phyloP scores from a whole-genome alignment of 1,140 invertebrate genomes.

The Drosophila punjabiensis region DNA sequence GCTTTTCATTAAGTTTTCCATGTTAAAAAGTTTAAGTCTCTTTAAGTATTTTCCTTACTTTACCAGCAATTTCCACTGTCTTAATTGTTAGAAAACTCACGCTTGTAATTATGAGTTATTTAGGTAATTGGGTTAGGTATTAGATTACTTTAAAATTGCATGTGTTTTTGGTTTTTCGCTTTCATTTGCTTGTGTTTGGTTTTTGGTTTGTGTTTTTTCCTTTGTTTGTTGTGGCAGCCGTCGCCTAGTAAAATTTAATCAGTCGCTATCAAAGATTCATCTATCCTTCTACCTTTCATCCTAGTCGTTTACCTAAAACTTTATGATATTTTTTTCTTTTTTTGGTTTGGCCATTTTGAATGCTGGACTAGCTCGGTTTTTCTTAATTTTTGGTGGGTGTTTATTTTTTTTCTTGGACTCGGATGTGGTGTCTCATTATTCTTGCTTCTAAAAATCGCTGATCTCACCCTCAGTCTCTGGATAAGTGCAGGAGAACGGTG shows the following conservation, averaged over 20 bases:
- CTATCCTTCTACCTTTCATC: constrained; percentile 34
- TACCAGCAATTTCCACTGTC: neutral
- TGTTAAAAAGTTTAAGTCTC: neutral
- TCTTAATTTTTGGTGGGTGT: constrained; percentile 47
- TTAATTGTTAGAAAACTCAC: neutral
- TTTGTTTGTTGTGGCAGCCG: constrained; percentile 65
- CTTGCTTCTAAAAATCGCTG: constrained; percentile 87
- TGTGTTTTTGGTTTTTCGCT: constrained; percentile 20
- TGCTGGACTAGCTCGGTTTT: constrained; percentile 66
- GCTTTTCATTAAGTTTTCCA: neutral
- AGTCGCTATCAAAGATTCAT: constrained; percentile 69
- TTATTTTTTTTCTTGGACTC: constrained; percentile 31
- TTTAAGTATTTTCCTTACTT: neutral
- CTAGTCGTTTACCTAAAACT: constrained; percentile 35
- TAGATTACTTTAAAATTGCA: constrained; percentile 63
- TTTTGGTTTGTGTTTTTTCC: constrained; percentile 45
- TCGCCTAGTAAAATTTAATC: constrained; percentile 81
- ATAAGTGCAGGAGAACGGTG: constrained; percentile 90
- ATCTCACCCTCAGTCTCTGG: constrained; percentile 89
- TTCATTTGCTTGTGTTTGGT: constrained; percentile 24
- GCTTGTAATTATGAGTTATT: constrained; percentile 40
- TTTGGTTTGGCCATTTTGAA: constrained; percentile 69
- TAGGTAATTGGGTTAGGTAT: constrained; percentile 78
- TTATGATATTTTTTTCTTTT: constrained; percentile 44
- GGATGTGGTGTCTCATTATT: constrained; percentile 3